These are phyloP conservation scores for Lasioglossum oenotherae DNA, from an alignment of 2,888 invertebrate species.

Conservation along the genomic window DNA sequence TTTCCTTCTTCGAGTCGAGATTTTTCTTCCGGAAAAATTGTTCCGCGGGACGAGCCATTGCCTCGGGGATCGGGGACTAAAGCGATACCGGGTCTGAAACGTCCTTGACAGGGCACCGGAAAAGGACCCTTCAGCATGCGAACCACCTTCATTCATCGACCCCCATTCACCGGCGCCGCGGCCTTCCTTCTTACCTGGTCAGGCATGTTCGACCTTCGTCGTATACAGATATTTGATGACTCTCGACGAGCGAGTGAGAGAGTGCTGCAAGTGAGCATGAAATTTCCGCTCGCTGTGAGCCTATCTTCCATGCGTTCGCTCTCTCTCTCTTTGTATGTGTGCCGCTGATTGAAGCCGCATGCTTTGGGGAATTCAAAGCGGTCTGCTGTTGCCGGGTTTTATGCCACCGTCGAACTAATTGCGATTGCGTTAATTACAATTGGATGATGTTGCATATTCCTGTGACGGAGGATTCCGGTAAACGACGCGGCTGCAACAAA, in stretches of 20 bases:
- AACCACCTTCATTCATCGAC: constrained; percentile 51
- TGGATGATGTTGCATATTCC: not conserved
- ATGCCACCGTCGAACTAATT: constrained; percentile 6
- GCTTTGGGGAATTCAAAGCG: constrained; percentile 14
- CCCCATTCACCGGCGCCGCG: constrained; percentile 44
- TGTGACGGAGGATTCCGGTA: too few species aligned
- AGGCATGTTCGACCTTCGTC: constrained; percentile 41
- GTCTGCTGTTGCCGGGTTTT: not conserved
- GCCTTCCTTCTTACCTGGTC: constrained; percentile 54
- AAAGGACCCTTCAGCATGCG: constrained; percentile 37
- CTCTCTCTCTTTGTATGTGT: not conserved
- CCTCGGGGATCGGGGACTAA: not conserved
- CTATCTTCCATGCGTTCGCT: not conserved
- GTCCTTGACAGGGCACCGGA: constrained; percentile 40
- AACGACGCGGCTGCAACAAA: not conserved
- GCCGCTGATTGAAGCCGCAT: constrained; percentile 27
- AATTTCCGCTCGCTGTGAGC: constrained; percentile 22
- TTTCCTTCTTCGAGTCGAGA: not conserved
- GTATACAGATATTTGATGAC: constrained; percentile 42
- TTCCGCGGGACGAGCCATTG: constrained; percentile 9
- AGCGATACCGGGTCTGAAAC: not conserved
- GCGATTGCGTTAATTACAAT: not conserved
- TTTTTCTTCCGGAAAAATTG: constrained; percentile 6
- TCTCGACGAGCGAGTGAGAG: constrained; percentile 29
- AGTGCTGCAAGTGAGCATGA: constrained; percentile 53